Conservation (phyloP, 53 echinoderm and acorn worm species). For the Echinarachnius parma region DNA sequence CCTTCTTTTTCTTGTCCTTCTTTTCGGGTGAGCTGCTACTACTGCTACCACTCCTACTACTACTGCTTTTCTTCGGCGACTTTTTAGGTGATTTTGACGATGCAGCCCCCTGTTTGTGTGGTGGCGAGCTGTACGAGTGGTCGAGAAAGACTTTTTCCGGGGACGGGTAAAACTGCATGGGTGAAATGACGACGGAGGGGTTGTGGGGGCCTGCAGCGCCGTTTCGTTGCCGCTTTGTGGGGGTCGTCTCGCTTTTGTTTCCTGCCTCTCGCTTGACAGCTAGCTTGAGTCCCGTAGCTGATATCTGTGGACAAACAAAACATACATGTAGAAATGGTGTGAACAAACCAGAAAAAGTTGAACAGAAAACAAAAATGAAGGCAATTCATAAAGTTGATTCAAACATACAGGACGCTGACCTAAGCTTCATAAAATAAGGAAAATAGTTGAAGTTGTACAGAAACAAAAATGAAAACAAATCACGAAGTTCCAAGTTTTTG, state of each 20-base stretch:
- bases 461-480: no score
- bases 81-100: slow-evolving; percentile 17
- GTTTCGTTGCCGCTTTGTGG: slow-evolving; percentile 32
- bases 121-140: slow-evolving; percentile 89
- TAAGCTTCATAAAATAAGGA: no score
- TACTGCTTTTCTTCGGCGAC: no score
- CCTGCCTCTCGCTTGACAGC: slow-evolving; percentile 45
- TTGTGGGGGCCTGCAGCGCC: not conserved
- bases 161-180: slow-evolving; percentile 44
- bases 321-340: no score
- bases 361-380: no score
- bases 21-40: not conserved
- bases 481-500: no score
- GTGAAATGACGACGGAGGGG: not conserved
- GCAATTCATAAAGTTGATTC: no score
- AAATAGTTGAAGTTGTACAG: no score
- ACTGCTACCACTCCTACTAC: slow-evolving; percentile 6
- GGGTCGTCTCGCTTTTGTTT: slow-evolving; percentile 3
- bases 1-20: slow-evolving; percentile 3
- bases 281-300: slow-evolving; percentile 45
- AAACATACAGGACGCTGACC: no score
- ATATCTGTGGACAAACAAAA: slow-evolving; percentile 30
- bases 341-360: no score
- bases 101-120: slow-evolving; percentile 19
- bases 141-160: slow-evolving; percentile 84